phyloP scores from a whole-genome alignment of 1,140 invertebrate species.

The Bombus confusus region DNA sequence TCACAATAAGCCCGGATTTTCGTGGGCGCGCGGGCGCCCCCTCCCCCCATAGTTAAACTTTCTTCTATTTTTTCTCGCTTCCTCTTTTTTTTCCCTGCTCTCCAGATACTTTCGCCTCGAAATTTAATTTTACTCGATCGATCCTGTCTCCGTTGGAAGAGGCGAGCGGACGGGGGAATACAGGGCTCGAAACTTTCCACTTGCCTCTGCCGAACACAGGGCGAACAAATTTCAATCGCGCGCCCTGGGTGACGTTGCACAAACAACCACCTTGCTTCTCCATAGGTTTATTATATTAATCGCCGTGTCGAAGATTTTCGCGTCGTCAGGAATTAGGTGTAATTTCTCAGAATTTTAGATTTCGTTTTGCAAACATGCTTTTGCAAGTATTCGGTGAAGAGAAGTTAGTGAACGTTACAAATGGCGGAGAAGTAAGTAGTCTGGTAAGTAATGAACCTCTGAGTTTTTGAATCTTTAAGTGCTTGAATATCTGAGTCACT shows the following conservation, averaged over 20 bases:
- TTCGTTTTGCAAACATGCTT: not conserved
- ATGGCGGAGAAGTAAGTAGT: too few species aligned
- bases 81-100: not conserved
- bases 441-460: too few species aligned
- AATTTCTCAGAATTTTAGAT: not conserved
- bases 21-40: not conserved
- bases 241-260: not conserved
- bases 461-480: too few species aligned
- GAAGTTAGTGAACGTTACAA: too few species aligned
- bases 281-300: slow-evolving; percentile 33
- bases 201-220: not conserved
- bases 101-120: slow-evolving; percentile 26
- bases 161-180: not conserved
- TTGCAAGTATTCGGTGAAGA: too few species aligned
- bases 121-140: slow-evolving; percentile 26
- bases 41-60: not conserved
- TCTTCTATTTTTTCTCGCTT: not conserved
- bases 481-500: too few species aligned
- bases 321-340: too few species aligned
- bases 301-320: not conserved
- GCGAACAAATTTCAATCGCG: slow-evolving; percentile 23
- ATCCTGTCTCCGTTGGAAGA: slow-evolving; percentile 5
- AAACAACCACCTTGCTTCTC: slow-evolving; percentile 14
- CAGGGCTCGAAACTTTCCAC: slow-evolving; percentile 12
- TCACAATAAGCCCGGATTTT: slow-evolving; percentile 35